Percentiles rank a stretch among this genome's conserved stretches.
phyloP scores from a whole-genome alignment of 2,797 vertebrate species.

The Diceros bicornis region DNA sequence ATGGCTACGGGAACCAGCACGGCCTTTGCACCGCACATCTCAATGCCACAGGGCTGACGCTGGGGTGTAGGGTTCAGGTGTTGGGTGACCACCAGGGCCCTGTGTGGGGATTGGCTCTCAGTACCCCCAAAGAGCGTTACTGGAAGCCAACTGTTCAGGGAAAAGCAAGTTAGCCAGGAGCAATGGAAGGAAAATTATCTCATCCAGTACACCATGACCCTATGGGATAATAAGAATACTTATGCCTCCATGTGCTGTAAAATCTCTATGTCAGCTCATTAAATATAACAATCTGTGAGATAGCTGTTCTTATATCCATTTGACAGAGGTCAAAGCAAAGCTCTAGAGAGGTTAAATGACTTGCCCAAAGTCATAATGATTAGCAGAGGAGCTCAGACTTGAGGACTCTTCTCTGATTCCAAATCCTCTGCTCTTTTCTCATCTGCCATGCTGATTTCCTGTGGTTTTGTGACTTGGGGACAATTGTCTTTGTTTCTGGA shows the following conservation, averaged over 20 bases:
- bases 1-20: fast-evolving
- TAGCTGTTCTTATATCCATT: background rate
- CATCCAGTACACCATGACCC: background rate
- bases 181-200: background rate
- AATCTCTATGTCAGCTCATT: background rate
- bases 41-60: background rate
- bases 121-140: background rate
- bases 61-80: background rate
- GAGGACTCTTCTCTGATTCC: background rate
- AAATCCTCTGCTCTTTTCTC: background rate
- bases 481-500: background rate
- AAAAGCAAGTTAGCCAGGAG: background rate
- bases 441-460: background rate
- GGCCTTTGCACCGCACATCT: fast-evolving
- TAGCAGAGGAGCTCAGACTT: background rate
- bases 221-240: background rate
- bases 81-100: background rate
- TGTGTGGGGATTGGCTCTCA: background rate
- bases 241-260: background rate
- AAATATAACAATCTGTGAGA: background rate
- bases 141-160: background rate
- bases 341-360: background rate
- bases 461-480: background rate
- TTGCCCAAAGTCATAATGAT: background rate
- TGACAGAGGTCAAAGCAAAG: background rate